Percentiles rank a stretch among this genome's conserved stretches.
Evolutionary conservation across 1,140 invertebrate species (phyloP).

Genomic region (Tetragnatha versicolor): DNA sequence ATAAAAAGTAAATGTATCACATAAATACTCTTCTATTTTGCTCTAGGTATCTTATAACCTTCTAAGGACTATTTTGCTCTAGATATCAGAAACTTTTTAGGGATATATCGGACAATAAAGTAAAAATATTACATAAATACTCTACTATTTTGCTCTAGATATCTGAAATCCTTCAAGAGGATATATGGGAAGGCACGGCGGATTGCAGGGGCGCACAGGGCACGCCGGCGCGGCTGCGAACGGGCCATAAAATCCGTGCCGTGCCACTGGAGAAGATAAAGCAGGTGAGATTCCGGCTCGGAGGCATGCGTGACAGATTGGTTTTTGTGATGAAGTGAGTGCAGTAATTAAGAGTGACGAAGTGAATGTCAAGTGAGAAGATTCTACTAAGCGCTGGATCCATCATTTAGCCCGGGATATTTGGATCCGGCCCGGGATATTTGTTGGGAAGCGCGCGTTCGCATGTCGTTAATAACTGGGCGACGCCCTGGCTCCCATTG

Average conservation of each 20-base stretch:
- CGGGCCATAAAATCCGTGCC: conserved; percentile 31
- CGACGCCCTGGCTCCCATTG: neutral
- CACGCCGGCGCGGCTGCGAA: conserved; percentile 16
- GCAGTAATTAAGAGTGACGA: conserved; percentile 49
- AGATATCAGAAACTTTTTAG: too few species aligned
- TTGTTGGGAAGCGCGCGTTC: conserved; percentile 12
- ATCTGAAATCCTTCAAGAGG: too few species aligned
- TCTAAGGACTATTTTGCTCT: too few species aligned
- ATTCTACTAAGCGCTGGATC: conserved; percentile 38
- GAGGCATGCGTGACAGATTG: conserved; percentile 47
- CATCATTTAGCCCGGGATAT: conserved; percentile 47
- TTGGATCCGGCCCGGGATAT: conserved; percentile 37
- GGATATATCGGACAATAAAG: too few species aligned
- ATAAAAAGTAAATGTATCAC: too few species aligned
- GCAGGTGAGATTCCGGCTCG: conserved; percentile 33
- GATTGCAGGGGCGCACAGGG: too few species aligned
- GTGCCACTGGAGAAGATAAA: conserved; percentile 40
- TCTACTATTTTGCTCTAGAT: too few species aligned
- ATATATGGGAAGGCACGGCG: too few species aligned
- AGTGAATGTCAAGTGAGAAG: conserved; percentile 46
- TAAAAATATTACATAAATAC: too few species aligned
- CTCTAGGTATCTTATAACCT: too few species aligned
- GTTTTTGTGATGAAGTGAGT: conserved; percentile 52
- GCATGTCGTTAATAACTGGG: conserved; percentile 40
- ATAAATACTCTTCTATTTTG: too few species aligned